A percentile compares a stretch with the other conserved stretches of the same genome.
Conservation (phyloP, 1,140 invertebrate genomes). For the Microplitis mediator region DNA sequence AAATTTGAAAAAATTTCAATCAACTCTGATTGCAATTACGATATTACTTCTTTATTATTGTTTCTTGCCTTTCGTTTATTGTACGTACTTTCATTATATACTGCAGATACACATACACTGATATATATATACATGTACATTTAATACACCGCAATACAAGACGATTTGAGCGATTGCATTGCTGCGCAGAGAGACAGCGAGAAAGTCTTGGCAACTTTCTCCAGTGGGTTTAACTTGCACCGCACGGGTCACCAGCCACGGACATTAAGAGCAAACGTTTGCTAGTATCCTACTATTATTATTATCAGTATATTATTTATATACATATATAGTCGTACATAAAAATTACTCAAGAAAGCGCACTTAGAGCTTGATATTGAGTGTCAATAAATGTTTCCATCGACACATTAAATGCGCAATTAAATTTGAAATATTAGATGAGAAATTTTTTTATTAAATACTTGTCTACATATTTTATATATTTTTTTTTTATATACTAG, state of each 20-base stretch:
- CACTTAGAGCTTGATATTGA: too few species aligned
- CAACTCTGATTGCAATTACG: not conserved
- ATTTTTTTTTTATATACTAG: too few species aligned
- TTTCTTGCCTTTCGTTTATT: not conserved
- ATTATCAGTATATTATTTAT: too few species aligned
- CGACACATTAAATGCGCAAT: too few species aligned
- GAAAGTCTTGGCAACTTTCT: constrained; percentile 62
- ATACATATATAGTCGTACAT: too few species aligned
- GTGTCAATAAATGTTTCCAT: too few species aligned
- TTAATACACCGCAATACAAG: constrained; percentile 34
- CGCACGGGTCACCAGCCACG: constrained; percentile 59
- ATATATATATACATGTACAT: not conserved
- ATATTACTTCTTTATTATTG: not conserved
- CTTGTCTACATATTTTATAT: too few species aligned
- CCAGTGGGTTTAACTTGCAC: constrained; percentile 57
- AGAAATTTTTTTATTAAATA: constrained; percentile 20
- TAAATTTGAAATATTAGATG: too few species aligned
- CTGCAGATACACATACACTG: not conserved
- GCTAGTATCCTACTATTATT: constrained; percentile 13
- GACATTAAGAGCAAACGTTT: constrained; percentile 51
- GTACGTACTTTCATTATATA: not conserved
- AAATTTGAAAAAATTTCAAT: constrained; percentile 1
- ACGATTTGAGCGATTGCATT: constrained; percentile 56
- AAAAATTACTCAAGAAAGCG: too few species aligned
- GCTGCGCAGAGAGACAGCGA: constrained; percentile 47